Percentiles rank a stretch among this genome's conserved stretches.
Conservation (phyloP, 2,113 vertebrate species). For the Alethe castanea region DNA sequence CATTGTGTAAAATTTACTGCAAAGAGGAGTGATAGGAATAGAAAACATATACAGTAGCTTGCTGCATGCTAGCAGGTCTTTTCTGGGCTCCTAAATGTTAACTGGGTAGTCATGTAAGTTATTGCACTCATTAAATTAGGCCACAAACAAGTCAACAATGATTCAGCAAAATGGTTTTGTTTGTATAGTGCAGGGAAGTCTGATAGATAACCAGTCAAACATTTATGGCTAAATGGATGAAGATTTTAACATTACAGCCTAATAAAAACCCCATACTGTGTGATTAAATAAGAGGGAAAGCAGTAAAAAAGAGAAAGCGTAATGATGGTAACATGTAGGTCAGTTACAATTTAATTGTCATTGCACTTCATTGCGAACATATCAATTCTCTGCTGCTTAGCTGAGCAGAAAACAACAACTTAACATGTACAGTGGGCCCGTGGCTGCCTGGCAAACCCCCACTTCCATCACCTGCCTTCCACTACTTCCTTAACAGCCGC, state of each 20-base stretch:
- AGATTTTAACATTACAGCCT: conserved; percentile 91
- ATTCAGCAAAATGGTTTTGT: conserved; percentile 86
- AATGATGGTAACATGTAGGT: conserved; percentile 94
- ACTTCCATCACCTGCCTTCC: conserved; percentile 78
- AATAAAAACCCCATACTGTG: conserved; percentile 93
- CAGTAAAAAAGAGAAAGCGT: conserved; percentile 84
- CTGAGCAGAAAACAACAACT: conserved; percentile 91
- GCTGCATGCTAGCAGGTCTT: conserved; percentile 73
- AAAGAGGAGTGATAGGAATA: conserved; percentile 62
- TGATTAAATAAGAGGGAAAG: conserved; percentile 94
- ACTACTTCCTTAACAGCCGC: conserved; percentile 72
- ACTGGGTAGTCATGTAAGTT: conserved; percentile 81
- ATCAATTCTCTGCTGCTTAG: conserved; percentile 93
- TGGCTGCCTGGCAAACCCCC: conserved; percentile 71
- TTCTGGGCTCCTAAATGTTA: conserved; percentile 79
- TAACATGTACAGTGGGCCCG: conserved; percentile 75
- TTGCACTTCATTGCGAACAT: conserved; percentile 91
- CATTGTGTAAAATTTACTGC: conserved; percentile 68
- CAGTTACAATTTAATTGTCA: conserved; percentile 99
- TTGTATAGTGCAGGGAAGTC: conserved; percentile 79
- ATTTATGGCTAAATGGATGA: conserved; percentile 90
- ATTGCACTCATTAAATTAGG: conserved; percentile 84
- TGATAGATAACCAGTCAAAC: conserved; percentile 88
- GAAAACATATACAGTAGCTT: conserved; percentile 69
- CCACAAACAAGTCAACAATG: conserved; percentile 85